Conservation (phyloP, 2,113 vertebrate genomes). For the Scolopax mira region DNA sequence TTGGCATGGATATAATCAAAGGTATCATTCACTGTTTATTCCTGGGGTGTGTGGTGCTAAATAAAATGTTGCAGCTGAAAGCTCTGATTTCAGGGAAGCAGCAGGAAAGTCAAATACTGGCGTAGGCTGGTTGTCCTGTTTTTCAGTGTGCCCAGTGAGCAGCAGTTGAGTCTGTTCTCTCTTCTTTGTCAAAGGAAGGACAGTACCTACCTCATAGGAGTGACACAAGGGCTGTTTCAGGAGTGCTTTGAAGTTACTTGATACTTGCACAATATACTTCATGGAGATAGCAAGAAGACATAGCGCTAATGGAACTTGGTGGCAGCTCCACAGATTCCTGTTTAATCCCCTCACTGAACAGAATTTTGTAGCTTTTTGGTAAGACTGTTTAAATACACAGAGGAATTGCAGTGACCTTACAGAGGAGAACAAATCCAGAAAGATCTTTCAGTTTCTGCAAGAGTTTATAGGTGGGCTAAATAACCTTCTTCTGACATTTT, state of each 20-base stretch:
- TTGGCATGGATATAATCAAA: background rate
- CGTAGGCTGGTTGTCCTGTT: background rate
- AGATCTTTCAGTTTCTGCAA: background rate
- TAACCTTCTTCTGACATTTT: background rate
- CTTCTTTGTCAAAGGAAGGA: background rate
- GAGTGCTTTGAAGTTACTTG: background rate
- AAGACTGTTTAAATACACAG: background rate
- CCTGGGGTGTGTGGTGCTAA: background rate
- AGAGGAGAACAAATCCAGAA: background rate
- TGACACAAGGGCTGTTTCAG: conserved; percentile 25
- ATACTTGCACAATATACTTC: background rate
- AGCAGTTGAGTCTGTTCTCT: background rate
- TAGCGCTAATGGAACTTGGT: background rate
- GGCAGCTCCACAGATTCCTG: background rate
- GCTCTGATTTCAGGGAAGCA: background rate
- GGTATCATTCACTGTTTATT: background rate
- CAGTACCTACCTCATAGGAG: conserved; percentile 50
- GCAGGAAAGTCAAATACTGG: background rate
- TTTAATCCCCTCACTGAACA: background rate
- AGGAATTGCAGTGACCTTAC: background rate
- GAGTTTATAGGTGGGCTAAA: background rate
- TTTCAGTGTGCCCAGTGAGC: background rate
- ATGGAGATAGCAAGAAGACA: background rate
- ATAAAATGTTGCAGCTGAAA: background rate
- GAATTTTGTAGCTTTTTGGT: background rate